Conservation (phyloP, 2,888 invertebrate genomes). For the Scrobipalpa costella region DNA sequence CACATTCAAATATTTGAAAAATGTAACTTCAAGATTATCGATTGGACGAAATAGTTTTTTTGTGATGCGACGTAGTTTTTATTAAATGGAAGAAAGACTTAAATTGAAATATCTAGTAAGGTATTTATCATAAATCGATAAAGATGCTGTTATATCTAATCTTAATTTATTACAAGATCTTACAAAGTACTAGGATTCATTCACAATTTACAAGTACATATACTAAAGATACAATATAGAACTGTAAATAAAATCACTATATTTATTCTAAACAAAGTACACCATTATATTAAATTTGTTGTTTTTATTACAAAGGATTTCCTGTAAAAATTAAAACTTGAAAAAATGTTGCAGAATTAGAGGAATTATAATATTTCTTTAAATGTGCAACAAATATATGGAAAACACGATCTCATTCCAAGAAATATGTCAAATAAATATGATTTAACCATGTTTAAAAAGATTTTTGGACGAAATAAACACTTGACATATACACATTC, state of each 20-base stretch:
- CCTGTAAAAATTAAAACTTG: no score
- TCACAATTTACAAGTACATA: slow-evolving; percentile 64
- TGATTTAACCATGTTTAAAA: no score
- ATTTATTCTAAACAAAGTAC: neutral
- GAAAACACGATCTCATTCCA: no score
- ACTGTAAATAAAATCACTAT: slow-evolving; percentile 27
- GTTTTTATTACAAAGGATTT: no score
- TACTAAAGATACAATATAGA: slow-evolving; percentile 24
- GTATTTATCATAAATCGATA: slow-evolving; percentile 46
- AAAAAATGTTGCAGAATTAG: no score
- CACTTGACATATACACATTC: no score
- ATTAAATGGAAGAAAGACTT: slow-evolving; percentile 46
- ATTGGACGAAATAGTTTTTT: slow-evolving; percentile 48
- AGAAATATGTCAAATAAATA: no score
- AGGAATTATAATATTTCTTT: no score
- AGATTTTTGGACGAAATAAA: no score
- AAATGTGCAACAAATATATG: no score
- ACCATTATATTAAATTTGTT: no score
- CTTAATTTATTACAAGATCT: slow-evolving; percentile 55
- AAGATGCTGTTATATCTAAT: slow-evolving; percentile 44
- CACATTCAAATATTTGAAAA: slow-evolving; percentile 48
- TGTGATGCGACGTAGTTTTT: slow-evolving; percentile 51
- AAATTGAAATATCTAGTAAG: slow-evolving; percentile 25
- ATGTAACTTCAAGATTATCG: slow-evolving; percentile 43
- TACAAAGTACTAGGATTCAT: slow-evolving; percentile 73